Percentiles rank a stretch among this genome's conserved stretches.
phyloP scores from a whole-genome alignment of 2,888 invertebrate genomes.

The Loripinus fragilis region DNA sequence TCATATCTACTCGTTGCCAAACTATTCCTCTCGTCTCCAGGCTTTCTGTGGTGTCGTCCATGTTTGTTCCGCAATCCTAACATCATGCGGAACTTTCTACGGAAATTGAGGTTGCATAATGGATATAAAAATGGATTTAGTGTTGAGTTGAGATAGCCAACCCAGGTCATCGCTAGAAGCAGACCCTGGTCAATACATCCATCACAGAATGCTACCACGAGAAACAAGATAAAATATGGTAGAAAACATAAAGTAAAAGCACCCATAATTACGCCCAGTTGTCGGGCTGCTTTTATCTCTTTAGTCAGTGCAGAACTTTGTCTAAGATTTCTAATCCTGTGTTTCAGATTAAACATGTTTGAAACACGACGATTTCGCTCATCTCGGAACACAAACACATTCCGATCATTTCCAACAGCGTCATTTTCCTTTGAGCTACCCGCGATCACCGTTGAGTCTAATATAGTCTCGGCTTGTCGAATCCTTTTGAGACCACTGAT shows the following conservation, averaged over 20 bases:
- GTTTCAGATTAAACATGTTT: conserved; percentile 67
- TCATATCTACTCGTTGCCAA: conserved; percentile 70
- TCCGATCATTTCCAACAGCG: conserved; percentile 33
- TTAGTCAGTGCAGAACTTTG: conserved; percentile 78
- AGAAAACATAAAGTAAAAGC: conserved; percentile 86
- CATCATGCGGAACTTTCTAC: conserved; percentile 82
- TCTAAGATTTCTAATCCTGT: conserved; percentile 72
- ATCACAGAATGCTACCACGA: conserved; percentile 85
- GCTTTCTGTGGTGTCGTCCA: conserved; percentile 41
- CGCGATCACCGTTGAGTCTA: conserved; percentile 69
- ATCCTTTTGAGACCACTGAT: conserved; percentile 67
- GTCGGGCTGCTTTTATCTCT: conserved; percentile 85
- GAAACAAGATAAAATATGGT: conserved; percentile 86
- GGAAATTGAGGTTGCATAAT: conserved; percentile 84
- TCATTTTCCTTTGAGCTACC: conserved; percentile 45
- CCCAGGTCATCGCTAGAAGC: conserved; percentile 84
- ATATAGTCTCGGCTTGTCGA: conserved; percentile 65
- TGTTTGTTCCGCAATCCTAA: conserved; percentile 57
- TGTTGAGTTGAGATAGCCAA: conserved; percentile 85
- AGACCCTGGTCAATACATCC: conserved; percentile 83
- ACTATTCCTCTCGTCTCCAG: conserved; percentile 65
- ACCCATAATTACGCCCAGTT: conserved; percentile 86
- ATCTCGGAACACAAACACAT: conserved; percentile 66
- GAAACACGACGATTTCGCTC: conserved; percentile 63
- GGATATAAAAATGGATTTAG: conserved; percentile 85